Evolutionary conservation across 2,797 vertebrate genomes (phyloP).

Genomic region (Paguma larvata): DNA sequence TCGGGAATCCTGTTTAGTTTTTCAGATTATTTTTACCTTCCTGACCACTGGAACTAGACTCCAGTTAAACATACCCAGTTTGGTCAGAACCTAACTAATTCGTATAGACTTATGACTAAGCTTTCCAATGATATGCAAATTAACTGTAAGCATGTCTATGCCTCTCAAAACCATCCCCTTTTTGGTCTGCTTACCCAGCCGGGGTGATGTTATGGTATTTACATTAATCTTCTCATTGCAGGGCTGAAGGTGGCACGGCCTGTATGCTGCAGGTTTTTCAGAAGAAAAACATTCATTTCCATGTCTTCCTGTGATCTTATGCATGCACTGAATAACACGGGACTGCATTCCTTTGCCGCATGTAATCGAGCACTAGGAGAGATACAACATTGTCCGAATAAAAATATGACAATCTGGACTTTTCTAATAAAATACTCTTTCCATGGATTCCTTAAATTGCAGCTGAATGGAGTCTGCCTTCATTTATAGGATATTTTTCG

Average conservation of each 20-base stretch:
- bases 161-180: neutral
- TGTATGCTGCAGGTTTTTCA: conserved; percentile 94
- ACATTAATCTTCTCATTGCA: conserved; percentile 96
- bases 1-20: conserved; percentile 6
- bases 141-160: neutral
- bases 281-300: conserved; percentile 94
- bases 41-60: neutral
- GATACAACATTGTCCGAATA: conserved; percentile 16
- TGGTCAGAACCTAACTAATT: neutral
- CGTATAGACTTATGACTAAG: neutral
- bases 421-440: conserved; percentile 20
- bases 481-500: neutral
- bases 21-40: neutral
- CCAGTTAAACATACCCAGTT: neutral
- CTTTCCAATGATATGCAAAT: neutral
- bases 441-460: neutral
- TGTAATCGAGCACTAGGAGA: conserved; percentile 95
- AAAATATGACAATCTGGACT: conserved; percentile 22
- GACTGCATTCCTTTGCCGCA: conserved; percentile 98
- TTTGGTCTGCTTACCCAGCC: conserved; percentile 93
- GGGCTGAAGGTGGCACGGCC: conserved; percentile 94
- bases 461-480: neutral
- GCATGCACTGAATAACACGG: conserved; percentile 98
- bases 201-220: conserved; percentile 97
- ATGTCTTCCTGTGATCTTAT: conserved; percentile 96